Evolutionary conservation across 2,113 vertebrate species (phyloP).

Genomic region (Marcusenius ussheri): DNA sequence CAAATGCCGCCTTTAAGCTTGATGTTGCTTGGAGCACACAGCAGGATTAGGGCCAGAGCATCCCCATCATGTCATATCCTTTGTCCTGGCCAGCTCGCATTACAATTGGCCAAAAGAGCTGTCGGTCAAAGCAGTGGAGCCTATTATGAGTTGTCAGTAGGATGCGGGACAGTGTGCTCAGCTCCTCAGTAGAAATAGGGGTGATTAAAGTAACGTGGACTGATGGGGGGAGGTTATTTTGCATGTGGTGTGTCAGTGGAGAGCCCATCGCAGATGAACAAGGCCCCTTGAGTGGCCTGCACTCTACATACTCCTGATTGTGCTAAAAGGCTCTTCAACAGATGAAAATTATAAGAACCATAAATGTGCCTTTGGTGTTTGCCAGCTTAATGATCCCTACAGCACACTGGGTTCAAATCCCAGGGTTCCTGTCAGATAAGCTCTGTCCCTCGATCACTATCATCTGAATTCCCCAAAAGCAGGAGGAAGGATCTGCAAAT

Average conservation of each 20-base stretch:
- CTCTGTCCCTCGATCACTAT: slow-evolving; percentile 37
- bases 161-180: slow-evolving; percentile 53
- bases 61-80: slow-evolving; percentile 52
- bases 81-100: slow-evolving; percentile 40
- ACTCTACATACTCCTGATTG: background rate
- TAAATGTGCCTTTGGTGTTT: slow-evolving; percentile 25
- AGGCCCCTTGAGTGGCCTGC: background rate
- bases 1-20: slow-evolving; percentile 51
- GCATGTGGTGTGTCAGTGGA: slow-evolving; percentile 58
- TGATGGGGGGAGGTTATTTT: slow-evolving; percentile 43
- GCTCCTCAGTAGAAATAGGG: slow-evolving; percentile 52
- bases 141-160: slow-evolving; percentile 68
- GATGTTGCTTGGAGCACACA: slow-evolving; percentile 39
- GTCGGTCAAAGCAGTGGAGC: slow-evolving; percentile 66
- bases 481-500: slow-evolving; percentile 25
- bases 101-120: slow-evolving; percentile 67
- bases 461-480: slow-evolving; percentile 48
- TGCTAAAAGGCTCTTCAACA: too few species aligned
- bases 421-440: slow-evolving; percentile 51
- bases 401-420: slow-evolving; percentile 60
- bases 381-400: slow-evolving; percentile 57
- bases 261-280: slow-evolving; percentile 35
- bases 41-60: slow-evolving; percentile 60
- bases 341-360: too few species aligned
- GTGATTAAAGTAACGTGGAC: slow-evolving; percentile 67